Conservation (phyloP, 2,797 vertebrate genomes). For the Myripristis murdjan region DNA sequence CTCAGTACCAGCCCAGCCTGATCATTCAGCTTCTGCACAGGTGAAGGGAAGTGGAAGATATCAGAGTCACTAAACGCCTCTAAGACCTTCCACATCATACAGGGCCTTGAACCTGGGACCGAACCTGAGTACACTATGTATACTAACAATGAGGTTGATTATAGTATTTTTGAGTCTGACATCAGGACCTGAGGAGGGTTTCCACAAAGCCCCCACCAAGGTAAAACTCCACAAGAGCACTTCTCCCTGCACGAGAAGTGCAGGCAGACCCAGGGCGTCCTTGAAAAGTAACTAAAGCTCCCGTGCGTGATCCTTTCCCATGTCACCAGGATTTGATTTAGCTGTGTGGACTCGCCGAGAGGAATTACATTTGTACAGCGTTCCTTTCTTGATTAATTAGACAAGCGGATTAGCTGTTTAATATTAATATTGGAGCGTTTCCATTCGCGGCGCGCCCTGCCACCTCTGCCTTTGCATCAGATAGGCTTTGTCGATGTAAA, state of each 20-base stretch:
- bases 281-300: slow-evolving; percentile 63
- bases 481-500: slow-evolving; percentile 75
- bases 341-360: slow-evolving; percentile 45
- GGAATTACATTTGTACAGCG: slow-evolving; percentile 82
- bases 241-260: slow-evolving; percentile 37
- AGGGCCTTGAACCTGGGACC: slow-evolving; percentile 89
- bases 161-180: slow-evolving; percentile 95
- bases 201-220: background rate
- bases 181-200: slow-evolving; percentile 89
- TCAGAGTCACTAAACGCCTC: slow-evolving; percentile 89
- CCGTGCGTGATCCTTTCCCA: slow-evolving; percentile 36
- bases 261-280: slow-evolving; percentile 40
- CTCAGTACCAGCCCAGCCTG: slow-evolving; percentile 56
- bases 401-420: slow-evolving; percentile 85
- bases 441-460: slow-evolving; percentile 58
- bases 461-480: slow-evolving; percentile 63
- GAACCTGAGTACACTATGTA: slow-evolving; percentile 90
- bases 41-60: slow-evolving; percentile 89
- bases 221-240: background rate
- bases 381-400: slow-evolving; percentile 84
- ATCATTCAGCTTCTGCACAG: slow-evolving; percentile 78
- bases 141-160: slow-evolving; percentile 91
- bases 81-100: slow-evolving; percentile 89
- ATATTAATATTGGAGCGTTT: slow-evolving; percentile 82
- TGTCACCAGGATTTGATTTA: slow-evolving; percentile 72